Conservation (phyloP, 2,797 vertebrate genomes). For the Lepilemur ruficaudatus region DNA sequence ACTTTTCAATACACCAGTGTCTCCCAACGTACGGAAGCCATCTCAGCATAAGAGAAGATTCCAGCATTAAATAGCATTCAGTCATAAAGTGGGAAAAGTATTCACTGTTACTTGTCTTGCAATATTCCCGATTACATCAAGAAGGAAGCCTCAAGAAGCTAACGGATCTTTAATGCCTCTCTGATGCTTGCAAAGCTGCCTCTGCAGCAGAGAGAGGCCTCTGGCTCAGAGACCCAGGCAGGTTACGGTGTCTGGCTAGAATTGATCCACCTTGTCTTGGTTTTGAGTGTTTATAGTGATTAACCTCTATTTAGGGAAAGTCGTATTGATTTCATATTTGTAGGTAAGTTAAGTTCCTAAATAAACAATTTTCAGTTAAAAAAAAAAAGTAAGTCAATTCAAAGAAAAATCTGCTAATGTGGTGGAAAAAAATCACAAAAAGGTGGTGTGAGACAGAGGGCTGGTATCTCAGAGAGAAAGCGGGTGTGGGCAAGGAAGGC, state of each 20-base stretch:
- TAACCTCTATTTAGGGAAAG: constrained; percentile 30
- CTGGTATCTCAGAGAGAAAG: not conserved
- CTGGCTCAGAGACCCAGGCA: not conserved
- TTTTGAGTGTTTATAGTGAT: not conserved
- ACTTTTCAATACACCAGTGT: not conserved
- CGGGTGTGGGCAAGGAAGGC: not conserved
- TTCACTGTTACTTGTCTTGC: not conserved
- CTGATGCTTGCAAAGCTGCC: not conserved
- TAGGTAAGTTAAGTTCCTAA: constrained; percentile 35
- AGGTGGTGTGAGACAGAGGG: not conserved
- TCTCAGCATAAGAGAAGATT: not conserved
- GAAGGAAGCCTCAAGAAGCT: not conserved
- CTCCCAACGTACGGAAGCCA: not conserved
- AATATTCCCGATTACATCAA: not conserved
- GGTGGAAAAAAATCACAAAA: not conserved
- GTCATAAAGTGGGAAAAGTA: not conserved
- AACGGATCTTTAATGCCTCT: not conserved
- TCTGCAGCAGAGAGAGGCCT: not conserved
- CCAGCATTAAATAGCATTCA: not conserved
- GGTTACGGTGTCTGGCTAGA: not conserved
- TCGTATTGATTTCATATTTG: constrained; percentile 41
- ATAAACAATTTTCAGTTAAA: constrained; percentile 1
- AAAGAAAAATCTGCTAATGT: not conserved
- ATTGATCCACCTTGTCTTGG: not conserved
- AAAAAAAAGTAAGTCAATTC: not conserved